phyloP scores from a whole-genome alignment of 2,113 vertebrate species.

The Ameiurus melas region DNA sequence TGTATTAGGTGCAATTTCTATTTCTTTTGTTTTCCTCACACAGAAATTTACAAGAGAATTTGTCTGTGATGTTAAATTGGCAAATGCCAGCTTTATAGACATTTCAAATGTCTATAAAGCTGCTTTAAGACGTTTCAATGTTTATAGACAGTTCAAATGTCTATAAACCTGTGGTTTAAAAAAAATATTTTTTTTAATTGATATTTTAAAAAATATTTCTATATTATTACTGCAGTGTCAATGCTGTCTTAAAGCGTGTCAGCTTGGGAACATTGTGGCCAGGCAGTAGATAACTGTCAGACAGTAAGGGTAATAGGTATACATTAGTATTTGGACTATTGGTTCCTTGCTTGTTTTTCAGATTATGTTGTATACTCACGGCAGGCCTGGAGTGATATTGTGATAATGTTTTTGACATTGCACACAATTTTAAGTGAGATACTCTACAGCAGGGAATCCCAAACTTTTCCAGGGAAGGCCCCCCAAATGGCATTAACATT shows the following conservation, averaged over 20 bases:
- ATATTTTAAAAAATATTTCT: not conserved
- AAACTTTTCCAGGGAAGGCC: no score
- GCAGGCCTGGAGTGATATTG: not conserved
- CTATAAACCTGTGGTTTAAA: no score
- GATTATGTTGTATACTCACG: not conserved
- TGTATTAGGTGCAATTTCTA: not conserved
- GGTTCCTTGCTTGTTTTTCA: no score
- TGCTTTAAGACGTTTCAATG: no score
- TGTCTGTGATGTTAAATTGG: not conserved
- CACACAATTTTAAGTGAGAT: not conserved
- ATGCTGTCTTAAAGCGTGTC: no score
- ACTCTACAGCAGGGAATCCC: no score
- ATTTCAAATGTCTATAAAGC: no score
- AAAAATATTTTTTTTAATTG: no score
- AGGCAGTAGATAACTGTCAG: not conserved
- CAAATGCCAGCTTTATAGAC: not conserved
- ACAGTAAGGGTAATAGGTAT: not conserved
- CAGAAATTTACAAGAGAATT: not conserved
- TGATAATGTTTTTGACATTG: not conserved
- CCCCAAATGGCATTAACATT: no score
- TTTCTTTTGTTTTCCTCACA: not conserved
- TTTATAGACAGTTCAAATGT: not conserved
- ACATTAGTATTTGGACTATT: no score
- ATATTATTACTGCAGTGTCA: not conserved
- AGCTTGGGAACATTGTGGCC: not conserved